Evolutionary conservation across 2,113 vertebrate species (phyloP), one percentile per base, ranked within the genome.

Genomic region (Nycticorax nycticorax): DNA sequence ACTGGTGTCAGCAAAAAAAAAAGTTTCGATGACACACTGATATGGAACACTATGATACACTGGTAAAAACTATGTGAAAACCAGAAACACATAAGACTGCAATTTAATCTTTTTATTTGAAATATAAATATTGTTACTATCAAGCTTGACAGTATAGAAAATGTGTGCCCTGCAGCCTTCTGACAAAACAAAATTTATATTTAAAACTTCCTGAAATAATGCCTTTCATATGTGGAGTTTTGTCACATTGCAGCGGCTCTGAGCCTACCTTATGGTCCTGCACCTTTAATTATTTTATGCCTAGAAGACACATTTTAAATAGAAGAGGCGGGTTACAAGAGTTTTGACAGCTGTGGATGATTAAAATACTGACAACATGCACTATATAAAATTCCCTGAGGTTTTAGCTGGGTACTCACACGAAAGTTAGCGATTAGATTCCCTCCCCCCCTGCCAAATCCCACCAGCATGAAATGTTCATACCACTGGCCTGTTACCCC

Each of bases 201-300:
- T 98, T 98, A 98, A 98, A 98, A 98, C 98, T 98, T 98, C 98
- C 98, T 98, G 98, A 98, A 98, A 98, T 98, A 98, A 98, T 98
- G 96, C 97, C 98, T 98, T 98, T 98, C 96, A 98, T 98, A 98
- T 97, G 97, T 88, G 93, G 97, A 97, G 96, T 97, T 98, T 97
- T 98, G 98, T 98, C 98, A 98, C 98, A 97, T 97, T 97, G 98
- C 97, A 96, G 96, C 92, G 76, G 97, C 98, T 98, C 98, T 97
- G 92, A 97, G 97, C 93, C 97, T 98, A 97, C 97, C 96, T 98
- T 98, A 97, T 97, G 97, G 98, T 96, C 98, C 98, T 97, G 96
- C 95, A 98, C 98, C 98, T 99, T 98, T 99, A 98, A 99, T 99
- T 98, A 98, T 99, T 98, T 99, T 98, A 98, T 99, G 98, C 98